Evolutionary conservation across 2,797 vertebrate species (phyloP), one percentile per base, ranked within the genome.

Genomic region (Pelobates cultripes): DNA sequence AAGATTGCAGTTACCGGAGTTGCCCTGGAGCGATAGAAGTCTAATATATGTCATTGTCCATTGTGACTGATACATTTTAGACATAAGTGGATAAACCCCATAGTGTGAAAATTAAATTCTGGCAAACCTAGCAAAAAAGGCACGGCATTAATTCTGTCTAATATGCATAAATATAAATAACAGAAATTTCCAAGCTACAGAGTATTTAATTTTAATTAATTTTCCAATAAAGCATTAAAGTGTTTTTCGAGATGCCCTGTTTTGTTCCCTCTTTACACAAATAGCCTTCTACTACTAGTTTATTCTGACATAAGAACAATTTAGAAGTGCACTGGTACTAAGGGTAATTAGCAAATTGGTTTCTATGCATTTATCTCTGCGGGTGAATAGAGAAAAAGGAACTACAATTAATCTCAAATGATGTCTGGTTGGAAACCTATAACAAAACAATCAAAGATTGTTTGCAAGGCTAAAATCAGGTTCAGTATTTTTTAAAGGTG

Each of bases 361-460:
- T 89, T 83, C 85, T 88, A 85, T 85, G 75, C 84, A 76, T 88
- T 86, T 86, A 86, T 88, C 87, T 87, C 87, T 80, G 82, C 84
- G 86, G 86, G 84, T 84, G 85, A 84, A 78, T 78, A 78, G 81
- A 87, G 79, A 74, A 86, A 89, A 87, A 90, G 55, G 77, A 80
- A 79, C 84, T 67, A 69, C 86, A 87, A 83, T 86, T 90, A 87
- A 86, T 85, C 84, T 87, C 80, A 87, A 83, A 87, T 83, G 82
- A 73, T 86, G 84, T 79, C 71, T 73, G 80, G 79, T 86, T 86
- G 85, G 53, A 79, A 68, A 74, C 71, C 86, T 77, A 60, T 73
- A 78, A 69, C 61, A 77, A 68, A 78, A 78, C 61, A 78, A 61
- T 77, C 17, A 67, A 55, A 68, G 17, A 47, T 40, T 83, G 43